Percentiles rank a stretch among this genome's conserved stretches.
phyloP scores from a whole-genome alignment of 64 coral and sea anemone genomes.

The Porites lutea region DNA sequence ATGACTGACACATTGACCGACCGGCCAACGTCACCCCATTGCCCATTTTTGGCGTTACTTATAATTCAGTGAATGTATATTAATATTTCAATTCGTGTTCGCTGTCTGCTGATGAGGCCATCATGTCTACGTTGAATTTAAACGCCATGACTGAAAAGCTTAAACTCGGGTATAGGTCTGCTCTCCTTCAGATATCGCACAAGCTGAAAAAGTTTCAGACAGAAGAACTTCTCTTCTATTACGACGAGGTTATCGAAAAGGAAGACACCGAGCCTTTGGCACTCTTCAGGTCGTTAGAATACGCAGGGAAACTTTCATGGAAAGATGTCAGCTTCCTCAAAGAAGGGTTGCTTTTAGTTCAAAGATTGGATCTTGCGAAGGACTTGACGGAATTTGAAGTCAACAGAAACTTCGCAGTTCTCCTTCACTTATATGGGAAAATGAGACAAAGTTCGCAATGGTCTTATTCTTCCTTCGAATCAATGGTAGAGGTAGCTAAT shows the following conservation, averaged over 20 bases:
- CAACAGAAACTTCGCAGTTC: neutral
- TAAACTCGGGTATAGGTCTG: neutral
- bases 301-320: conserved; percentile 1
- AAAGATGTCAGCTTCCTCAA: neutral
- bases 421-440: neutral
- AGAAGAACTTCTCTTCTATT: neutral
- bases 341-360: neutral
- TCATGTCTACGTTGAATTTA: too few species aligned
- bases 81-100: too few species aligned
- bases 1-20: too few species aligned
- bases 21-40: too few species aligned
- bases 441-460: neutral
- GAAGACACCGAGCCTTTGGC: neutral
- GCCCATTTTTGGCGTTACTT: too few species aligned
- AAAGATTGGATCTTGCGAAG: neutral
- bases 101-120: too few species aligned
- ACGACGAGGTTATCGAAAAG: neutral
- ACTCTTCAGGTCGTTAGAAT: neutral
- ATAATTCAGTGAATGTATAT: too few species aligned
- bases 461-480: neutral
- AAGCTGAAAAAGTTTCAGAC: neutral
- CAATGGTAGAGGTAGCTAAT: neutral
- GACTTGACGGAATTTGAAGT: neutral
- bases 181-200: neutral
- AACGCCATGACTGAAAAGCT: neutral